A percentile compares a stretch with the other conserved stretches of the same genome.
These are phyloP conservation scores for Perognathus longimembris DNA, from an alignment of 2,113 vertebrate species.

Conservation along the genomic window DNA sequence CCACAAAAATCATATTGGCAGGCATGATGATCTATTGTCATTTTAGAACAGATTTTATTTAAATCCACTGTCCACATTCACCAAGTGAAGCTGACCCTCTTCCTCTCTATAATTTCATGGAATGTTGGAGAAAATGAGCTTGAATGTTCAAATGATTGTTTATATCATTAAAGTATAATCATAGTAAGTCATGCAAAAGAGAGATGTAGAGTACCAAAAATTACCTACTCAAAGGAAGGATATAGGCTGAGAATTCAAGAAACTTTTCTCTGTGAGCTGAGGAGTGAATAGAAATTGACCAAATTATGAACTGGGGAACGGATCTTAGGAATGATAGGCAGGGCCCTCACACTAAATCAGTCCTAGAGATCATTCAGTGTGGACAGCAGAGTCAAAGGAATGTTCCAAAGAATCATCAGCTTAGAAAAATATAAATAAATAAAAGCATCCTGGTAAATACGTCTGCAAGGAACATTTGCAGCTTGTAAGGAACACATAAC, in stretches of 20 bases:
- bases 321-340: background rate
- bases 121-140: background rate
- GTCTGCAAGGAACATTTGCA: constrained; percentile 40
- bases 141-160: background rate
- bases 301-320: background rate
- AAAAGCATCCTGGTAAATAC: constrained; percentile 59
- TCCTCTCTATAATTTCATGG: background rate
- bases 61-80: background rate
- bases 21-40: background rate
- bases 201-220: background rate
- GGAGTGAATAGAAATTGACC: background rate
- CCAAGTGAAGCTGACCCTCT: background rate
- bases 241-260: background rate
- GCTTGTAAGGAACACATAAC: constrained; percentile 40
- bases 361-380: constrained; percentile 7
- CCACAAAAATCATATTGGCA: too few relatives aligned
- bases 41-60: constrained; percentile 34
- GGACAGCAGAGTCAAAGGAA: constrained; percentile 42
- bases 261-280: background rate
- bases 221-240: too few relatives aligned
- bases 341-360: background rate
- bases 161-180: background rate
- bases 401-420: constrained; percentile 46
- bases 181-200: background rate
- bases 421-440: constrained; percentile 65